Percentiles rank a stretch among this genome's conserved stretches.
Conservation (phyloP, 2,888 invertebrate genomes). For the Stenodema calcarata region DNA sequence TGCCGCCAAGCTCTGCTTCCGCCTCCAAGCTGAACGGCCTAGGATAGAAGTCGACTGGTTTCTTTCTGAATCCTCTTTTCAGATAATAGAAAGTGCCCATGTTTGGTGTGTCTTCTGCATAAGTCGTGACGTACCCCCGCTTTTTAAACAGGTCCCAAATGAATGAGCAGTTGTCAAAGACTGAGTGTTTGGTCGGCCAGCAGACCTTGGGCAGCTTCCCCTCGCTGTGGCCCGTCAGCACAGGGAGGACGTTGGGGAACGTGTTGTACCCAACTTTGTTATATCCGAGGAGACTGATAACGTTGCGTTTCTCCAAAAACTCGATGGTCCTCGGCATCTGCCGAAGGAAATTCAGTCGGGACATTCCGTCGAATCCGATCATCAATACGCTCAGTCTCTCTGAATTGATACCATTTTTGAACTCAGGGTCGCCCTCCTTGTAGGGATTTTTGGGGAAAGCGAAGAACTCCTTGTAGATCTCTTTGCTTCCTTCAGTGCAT, state of each 20-base stretch:
- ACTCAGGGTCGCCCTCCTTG: constrained; percentile 47
- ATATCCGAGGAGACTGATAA: constrained; percentile 83
- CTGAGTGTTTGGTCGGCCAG: constrained; percentile 66
- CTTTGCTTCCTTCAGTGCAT: constrained; percentile 62
- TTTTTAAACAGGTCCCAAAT: constrained; percentile 82
- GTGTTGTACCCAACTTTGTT: constrained; percentile 95
- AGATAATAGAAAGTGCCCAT: constrained; percentile 83
- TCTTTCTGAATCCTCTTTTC: constrained; percentile 76
- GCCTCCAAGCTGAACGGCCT: constrained; percentile 75
- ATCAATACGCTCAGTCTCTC: constrained; percentile 67
- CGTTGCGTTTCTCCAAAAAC: constrained; percentile 68
- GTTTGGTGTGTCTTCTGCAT: constrained; percentile 81
- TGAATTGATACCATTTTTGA: constrained; percentile 32
- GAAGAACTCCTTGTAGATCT: constrained; percentile 58
- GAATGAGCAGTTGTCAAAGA: constrained; percentile 81
- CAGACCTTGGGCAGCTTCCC: constrained; percentile 71
- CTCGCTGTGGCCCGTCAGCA: constrained; percentile 75
- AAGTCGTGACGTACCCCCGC: constrained; percentile 77
- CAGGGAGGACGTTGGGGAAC: constrained; percentile 85
- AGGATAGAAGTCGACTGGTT: constrained; percentile 86
- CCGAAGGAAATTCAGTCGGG: constrained; percentile 82
- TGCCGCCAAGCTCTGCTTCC: constrained; percentile 72
- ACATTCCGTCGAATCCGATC: constrained; percentile 85
- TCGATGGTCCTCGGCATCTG: constrained; percentile 78
- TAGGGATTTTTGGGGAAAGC: constrained; percentile 30